Evolutionary conservation across 2,888 invertebrate species (phyloP).

Genomic region (Ceraclea dissimilis): DNA sequence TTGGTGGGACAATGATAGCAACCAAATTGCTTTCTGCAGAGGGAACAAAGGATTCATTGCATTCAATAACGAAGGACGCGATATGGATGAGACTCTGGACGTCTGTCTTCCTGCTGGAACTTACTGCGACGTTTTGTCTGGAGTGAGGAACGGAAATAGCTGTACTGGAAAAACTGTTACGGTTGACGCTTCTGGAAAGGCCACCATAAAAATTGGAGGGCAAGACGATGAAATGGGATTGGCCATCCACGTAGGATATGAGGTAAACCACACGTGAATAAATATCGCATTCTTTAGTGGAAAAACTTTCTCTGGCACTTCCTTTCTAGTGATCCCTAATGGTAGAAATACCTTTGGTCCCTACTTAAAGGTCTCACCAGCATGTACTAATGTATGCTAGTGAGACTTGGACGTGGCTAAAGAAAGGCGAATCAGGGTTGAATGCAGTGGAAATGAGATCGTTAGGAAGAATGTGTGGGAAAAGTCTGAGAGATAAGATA

Average conservation of each 20-base stretch:
- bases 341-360: too few relatives aligned
- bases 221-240: constrained; percentile 56
- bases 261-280: constrained; percentile 14
- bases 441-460: too few relatives aligned
- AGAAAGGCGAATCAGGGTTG: too few relatives aligned
- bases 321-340: too few relatives aligned
- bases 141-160: constrained; percentile 33
- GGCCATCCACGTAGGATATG: constrained; percentile 45
- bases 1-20: constrained; percentile 70
- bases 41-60: constrained; percentile 54
- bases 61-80: constrained; percentile 49
- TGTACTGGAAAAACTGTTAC: constrained; percentile 51
- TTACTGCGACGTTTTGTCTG: constrained; percentile 65
- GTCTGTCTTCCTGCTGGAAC: constrained; percentile 49
- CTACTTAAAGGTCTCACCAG: too few relatives aligned
- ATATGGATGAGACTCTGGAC: constrained; percentile 45
- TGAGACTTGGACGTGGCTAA: too few relatives aligned
- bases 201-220: constrained; percentile 40
- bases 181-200: constrained; percentile 45
- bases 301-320: too few relatives aligned
- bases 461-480: too few relatives aligned
- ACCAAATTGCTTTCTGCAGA: constrained; percentile 67
- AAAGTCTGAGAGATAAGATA: too few relatives aligned
- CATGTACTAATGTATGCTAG: too few relatives aligned
- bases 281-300: too few relatives aligned